phyloP scores from a whole-genome alignment of 1,140 invertebrate species.

The Melanaphis sacchari region DNA sequence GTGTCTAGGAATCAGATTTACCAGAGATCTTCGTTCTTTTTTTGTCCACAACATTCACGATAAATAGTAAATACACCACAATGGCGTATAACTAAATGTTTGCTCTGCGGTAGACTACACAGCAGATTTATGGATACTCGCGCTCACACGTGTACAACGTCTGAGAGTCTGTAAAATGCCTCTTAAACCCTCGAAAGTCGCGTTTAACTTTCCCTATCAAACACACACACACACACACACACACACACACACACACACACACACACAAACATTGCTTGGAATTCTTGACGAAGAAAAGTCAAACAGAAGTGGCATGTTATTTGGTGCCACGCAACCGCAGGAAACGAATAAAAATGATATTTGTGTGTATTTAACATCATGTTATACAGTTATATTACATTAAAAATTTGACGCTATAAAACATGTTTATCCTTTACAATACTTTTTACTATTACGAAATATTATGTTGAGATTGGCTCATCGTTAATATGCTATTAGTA shows the following conservation, averaged over 20 bases:
- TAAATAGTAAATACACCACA: conserved; percentile 11
- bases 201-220: not conserved
- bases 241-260: not conserved
- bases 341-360: not conserved
- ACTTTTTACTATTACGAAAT: not conserved
- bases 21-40: not conserved
- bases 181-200: not conserved
- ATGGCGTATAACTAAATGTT: conserved; percentile 28
- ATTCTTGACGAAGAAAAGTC: not conserved
- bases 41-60: not conserved
- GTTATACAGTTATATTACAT: not conserved
- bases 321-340: not conserved
- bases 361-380: conserved; percentile 8
- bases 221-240: not conserved
- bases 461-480: not conserved
- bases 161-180: conserved; percentile 14
- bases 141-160: not conserved
- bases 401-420: not conserved
- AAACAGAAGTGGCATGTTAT: conserved; percentile 3
- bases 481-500: no score
- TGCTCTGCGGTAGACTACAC: conserved; percentile 24
- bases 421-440: not conserved
- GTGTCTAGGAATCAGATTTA: not conserved
- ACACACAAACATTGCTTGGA: not conserved
- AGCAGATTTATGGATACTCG: conserved; percentile 21